These are phyloP conservation scores for Meiosimyza platycephala DNA, from an alignment of 2,888 invertebrate genomes.

Conservation along the genomic window DNA sequence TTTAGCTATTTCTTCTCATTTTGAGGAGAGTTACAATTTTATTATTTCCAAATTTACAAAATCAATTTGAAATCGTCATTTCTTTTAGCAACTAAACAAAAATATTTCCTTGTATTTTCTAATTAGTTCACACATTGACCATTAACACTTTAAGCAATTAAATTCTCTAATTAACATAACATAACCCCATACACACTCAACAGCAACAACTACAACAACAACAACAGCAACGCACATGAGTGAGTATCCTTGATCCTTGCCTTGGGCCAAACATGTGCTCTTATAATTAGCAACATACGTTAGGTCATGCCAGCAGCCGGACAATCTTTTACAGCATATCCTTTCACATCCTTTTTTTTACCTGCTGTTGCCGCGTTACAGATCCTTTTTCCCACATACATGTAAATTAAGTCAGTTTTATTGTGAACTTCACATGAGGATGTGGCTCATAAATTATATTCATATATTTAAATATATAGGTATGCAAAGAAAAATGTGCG, in stretches of 20 bases:
- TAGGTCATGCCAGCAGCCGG: conserved; percentile 38
- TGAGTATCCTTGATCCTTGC: conserved; percentile 39
- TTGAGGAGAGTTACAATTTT: no score
- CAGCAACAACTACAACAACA: conserved; percentile 15
- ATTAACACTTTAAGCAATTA: conserved; percentile 57
- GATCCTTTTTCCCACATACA: not conserved
- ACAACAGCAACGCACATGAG: conserved; percentile 8
- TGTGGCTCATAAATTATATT: no score
- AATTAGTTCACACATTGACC: conserved; percentile 27
- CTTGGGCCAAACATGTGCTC: conserved; percentile 38
- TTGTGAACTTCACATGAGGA: no score
- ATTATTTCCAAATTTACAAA: no score
- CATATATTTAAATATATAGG: no score
- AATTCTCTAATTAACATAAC: conserved; percentile 59
- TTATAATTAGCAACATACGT: conserved; percentile 57
- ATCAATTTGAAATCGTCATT: no score
- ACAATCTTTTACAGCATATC: not conserved
- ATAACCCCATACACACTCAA: conserved; percentile 39
- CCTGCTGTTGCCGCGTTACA: not conserved
- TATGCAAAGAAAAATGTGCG: no score
- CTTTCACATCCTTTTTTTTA: conserved; percentile 1
- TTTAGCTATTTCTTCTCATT: no score
- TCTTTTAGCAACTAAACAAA: no score
- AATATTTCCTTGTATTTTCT: no score
- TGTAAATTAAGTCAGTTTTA: not conserved